Evolutionary conservation across 2,113 vertebrate genomes (phyloP), one percentile per base, ranked within the genome.

Genomic region (Thamnaconus septentrionalis): DNA sequence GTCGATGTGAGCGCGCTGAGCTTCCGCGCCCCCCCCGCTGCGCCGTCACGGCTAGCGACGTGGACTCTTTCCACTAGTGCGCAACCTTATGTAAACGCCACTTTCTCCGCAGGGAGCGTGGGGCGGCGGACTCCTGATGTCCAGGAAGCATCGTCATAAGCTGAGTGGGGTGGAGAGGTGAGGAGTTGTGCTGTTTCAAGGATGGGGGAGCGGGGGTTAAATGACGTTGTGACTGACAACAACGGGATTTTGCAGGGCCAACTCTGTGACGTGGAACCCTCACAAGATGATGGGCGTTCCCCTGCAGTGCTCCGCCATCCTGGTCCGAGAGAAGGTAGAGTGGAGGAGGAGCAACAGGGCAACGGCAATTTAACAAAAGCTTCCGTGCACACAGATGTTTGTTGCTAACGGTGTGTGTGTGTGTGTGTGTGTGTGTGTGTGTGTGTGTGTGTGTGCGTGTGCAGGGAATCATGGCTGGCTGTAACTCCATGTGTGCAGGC

Each of bases 241-340:
- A 0, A 5, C 68, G 39, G 0, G 41, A 68, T 66, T 81, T 91
- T 89, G 4, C 88, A 99, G 97, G 89, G 97, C 96, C 81, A 94
- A 94, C 89, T 99, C 97, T 4, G 96, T 99, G 76, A 99, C 97
- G 57, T 99, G 97, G 97, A 99, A 99, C 88, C 97, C 97, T 56
- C 97, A 99, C 88, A 99, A 99, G 91, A 98, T 99, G 96, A 98
- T 99, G 97, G 97, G 97, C 0, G 97, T 96, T 68, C 91, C 96
- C 51, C 88, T 99, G 49, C 97, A 99, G 80, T 98, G 97, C 75
- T 99, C 97, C 2, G 97, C 97, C 72, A 96, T 99, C 88, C 94
- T 99, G 58, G 92, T 99, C 84, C 93, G 92, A 85, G 97, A 99
- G 81, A 98, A 98, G 96, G 97, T 98, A 85, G 8, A 45, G 44